Conservation (phyloP, 2,888 invertebrate genomes). For the Lithophane semibrunnea region DNA sequence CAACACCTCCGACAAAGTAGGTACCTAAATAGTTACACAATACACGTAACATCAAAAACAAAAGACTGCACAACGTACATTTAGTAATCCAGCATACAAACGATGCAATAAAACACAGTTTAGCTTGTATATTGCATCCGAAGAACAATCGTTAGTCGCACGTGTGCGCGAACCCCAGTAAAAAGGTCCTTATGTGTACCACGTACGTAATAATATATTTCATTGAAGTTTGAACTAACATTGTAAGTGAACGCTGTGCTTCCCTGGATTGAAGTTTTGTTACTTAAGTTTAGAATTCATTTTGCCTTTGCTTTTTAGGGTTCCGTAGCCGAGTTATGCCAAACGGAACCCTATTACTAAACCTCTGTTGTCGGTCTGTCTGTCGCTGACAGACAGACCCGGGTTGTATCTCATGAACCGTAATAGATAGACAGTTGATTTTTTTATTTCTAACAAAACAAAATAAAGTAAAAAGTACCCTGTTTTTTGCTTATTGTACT, state of each 20-base stretch:
- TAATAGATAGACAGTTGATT: too few species aligned
- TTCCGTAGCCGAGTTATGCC: too few species aligned
- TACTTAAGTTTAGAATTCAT: not conserved
- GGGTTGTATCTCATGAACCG: too few species aligned
- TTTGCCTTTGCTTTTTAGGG: not conserved
- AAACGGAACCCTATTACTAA: too few species aligned
- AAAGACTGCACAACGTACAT: constrained; percentile 31
- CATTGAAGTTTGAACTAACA: constrained; percentile 50
- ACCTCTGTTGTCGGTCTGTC: too few species aligned
- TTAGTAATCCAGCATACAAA: constrained; percentile 63
- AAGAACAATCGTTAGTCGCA: constrained; percentile 68
- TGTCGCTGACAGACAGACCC: too few species aligned
- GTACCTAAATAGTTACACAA: not conserved
- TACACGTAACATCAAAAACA: constrained; percentile 21
- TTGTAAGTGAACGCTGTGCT: constrained; percentile 5
- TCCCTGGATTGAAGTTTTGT: not conserved
- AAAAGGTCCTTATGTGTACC: constrained; percentile 57
- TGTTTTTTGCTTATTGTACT: too few species aligned
- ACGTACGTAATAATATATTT: constrained; percentile 58
- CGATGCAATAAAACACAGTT: constrained; percentile 71
- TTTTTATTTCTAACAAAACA: too few species aligned
- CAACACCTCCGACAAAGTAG: not conserved
- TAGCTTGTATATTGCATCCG: constrained; percentile 66
- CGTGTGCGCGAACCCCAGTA: constrained; percentile 63
- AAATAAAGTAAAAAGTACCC: too few species aligned